Base-by-base conservation (phyloP, 2,797 vertebrate genomes). In the Ctenopoma kingsleyae region DNA sequence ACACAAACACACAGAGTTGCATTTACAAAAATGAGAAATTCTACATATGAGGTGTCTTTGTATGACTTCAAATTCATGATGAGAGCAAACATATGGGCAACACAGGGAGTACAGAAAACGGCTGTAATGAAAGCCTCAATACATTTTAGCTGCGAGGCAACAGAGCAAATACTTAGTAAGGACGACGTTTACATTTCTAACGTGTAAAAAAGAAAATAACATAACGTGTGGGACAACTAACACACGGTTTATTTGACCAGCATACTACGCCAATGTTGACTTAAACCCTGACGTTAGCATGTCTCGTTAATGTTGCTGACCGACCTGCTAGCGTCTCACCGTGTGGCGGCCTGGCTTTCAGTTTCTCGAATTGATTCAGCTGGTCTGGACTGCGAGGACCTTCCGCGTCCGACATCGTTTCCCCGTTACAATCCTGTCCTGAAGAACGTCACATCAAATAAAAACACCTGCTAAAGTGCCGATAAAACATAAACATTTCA, bases 321-420 rank as follows among this genome's bases (percentile, higher is more conserved):
- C 93, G 89, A 97, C 96, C 96, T 94, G 96, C 92, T 86, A 86
- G 23, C 76, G 72, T 80, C 63, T 86, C 88, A 74, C 87, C 78
- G 80, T 92, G 86, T 68, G 93, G 93, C 89, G 95, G 95, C 91
- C 95, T 93, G 87, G 92, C 93, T 85, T 92, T 91, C 87, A 98
- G 91, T 80, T 86, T 95, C 86, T 97, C 94, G 85, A 98, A 98
- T 80, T 82, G 94, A 85, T 97, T 97, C 86, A 98, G 95, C 86
- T 93, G 94, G 60, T 92, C 93, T 51, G 62, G 72, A 81, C 86
- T 87, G 73, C 88, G 86, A 63, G 75, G 80, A 15, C 79, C 81
- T 57, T 88, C 91, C 8, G 87, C 75, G 72, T 84, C 83, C 80
- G 91, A 93, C 95, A 95, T 95, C 17, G 51, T 88, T 73, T 71